Evolutionary conservation across 2,797 vertebrate genomes (phyloP), one percentile per base, ranked within the genome.

Genomic region (Eulemur coronatus): DNA sequence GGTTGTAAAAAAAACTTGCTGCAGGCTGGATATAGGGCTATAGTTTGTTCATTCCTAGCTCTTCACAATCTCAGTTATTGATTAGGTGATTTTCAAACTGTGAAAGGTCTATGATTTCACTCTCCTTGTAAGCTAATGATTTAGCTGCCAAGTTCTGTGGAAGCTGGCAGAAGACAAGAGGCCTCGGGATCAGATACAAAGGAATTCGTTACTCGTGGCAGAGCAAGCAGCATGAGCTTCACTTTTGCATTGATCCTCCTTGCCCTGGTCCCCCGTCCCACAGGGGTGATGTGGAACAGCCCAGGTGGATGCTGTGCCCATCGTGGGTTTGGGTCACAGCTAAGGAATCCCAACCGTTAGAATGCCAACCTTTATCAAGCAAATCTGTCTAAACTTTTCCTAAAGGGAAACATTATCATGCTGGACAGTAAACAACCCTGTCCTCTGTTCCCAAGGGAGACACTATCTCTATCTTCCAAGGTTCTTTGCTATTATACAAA

Each of bases 181-280:
- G 67, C 55, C 17, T n/a, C 28, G 67, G 22, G 20, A 3, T 35
- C 63, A 79, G 59, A 52, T 1, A 75, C 50, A 59, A 43, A 75
- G 61, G 18, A 75, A 5, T 33, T 24, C 0, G 7, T 12, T 10
- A 35, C 5, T 15, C n/a, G 24, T 3, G 24, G 69, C 26, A 48
- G 1, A 28, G 28, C 24, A 17, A 18, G 4, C 2, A 13, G 3
- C 2, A 7, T 2, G 7, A 10, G n/a, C 17, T 35, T 41, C 61
- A 0, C 22, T 11, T 82, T 5, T 20, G 2, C 11, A 3, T 38
- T 43, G 38, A n/a, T 5, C 30, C 65, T 61, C 46, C 2, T 33
- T 33, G 0, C 2, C 38, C 7, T 4, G 1, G 1, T 7, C 14
- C 20, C 50, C 2, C 11, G 14, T 13, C 30, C 84, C n/a, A 35